Percentiles rank a stretch among this genome's conserved stretches.
Conservation (phyloP, 2,888 invertebrate species). For the Ornithoptera alexandrae region DNA sequence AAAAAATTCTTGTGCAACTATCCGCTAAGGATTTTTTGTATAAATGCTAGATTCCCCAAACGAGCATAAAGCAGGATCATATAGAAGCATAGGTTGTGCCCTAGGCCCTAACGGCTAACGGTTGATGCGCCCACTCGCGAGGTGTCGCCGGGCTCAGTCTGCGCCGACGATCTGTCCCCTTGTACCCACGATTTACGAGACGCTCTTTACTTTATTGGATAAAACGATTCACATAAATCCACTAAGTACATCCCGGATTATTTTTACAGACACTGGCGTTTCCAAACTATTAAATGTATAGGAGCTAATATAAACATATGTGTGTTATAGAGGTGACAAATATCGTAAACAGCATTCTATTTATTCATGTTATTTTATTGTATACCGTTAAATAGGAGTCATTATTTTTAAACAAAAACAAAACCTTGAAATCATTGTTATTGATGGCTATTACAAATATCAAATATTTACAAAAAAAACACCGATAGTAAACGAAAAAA, state of each 20-base stretch:
- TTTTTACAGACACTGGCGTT: conserved; percentile 30
- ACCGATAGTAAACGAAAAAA: too few species aligned
- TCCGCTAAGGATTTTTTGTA: too few species aligned
- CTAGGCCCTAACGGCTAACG: conserved; percentile 54
- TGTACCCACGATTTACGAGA: conserved; percentile 69
- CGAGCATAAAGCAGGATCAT: conserved; percentile 27
- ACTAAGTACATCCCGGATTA: conserved; percentile 43
- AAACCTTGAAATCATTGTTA: too few species aligned
- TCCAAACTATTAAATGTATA: conserved; percentile 19
- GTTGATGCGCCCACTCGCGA: conserved; percentile 71
- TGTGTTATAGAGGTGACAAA: conserved; percentile 27
- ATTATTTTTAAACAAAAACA: too few species aligned
- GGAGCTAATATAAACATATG: not conserved
- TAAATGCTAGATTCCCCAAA: too few species aligned
- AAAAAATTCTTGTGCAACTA: too few species aligned
- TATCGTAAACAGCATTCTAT: not conserved
- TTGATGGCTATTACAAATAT: too few species aligned
- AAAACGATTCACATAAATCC: conserved; percentile 73
- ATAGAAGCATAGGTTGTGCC: conserved; percentile 37
- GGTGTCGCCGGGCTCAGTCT: conserved; percentile 63
- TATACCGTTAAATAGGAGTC: too few species aligned
- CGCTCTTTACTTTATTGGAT: conserved; percentile 73
- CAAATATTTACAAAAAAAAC: too few species aligned
- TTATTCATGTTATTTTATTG: too few species aligned
- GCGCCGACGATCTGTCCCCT: conserved; percentile 56